phyloP scores from a whole-genome alignment of 2,888 invertebrate species.

The Teleiodes luculella region DNA sequence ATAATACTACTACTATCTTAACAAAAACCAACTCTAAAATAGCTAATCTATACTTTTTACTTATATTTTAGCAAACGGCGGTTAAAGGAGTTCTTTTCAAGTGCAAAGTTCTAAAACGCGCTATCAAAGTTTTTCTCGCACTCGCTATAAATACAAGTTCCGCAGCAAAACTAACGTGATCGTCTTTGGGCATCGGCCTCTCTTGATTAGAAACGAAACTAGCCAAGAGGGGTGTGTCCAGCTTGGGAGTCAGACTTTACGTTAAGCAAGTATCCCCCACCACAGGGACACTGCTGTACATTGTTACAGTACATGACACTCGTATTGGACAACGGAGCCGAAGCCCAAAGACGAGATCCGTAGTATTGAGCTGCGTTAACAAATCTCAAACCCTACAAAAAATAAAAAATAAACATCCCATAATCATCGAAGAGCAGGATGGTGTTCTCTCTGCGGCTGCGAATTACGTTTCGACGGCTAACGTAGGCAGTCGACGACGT shows the following conservation, averaged over 20 bases:
- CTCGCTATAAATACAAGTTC: neutral
- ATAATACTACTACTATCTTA: no score
- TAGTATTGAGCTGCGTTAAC: slow-evolving; percentile 2
- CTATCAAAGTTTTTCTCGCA: slow-evolving; percentile 2
- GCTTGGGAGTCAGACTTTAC: neutral
- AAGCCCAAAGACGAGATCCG: slow-evolving; percentile 6
- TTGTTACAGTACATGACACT: no score
- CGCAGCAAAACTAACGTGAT: neutral
- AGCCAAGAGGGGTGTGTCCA: slow-evolving; percentile 2
- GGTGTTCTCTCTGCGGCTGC: no score
- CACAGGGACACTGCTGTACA: neutral
- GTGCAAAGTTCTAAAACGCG: slow-evolving; percentile 2
- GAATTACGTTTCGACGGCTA: no score
- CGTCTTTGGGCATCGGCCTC: slow-evolving; percentile 5
- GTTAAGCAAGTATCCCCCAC: neutral
- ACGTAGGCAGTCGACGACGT: no score
- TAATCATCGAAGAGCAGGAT: neutral
- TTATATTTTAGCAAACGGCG: no score
- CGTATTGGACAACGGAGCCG: neutral
- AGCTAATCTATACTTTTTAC: no score
- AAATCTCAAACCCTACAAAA: neutral
- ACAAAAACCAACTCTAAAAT: no score
- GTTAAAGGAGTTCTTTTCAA: no score
- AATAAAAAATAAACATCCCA: neutral
- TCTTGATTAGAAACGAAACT: neutral